Evolutionary conservation across 92 coral and sea anemone genomes (phyloP).

Genomic region (Parazoanthus atlanticus): DNA sequence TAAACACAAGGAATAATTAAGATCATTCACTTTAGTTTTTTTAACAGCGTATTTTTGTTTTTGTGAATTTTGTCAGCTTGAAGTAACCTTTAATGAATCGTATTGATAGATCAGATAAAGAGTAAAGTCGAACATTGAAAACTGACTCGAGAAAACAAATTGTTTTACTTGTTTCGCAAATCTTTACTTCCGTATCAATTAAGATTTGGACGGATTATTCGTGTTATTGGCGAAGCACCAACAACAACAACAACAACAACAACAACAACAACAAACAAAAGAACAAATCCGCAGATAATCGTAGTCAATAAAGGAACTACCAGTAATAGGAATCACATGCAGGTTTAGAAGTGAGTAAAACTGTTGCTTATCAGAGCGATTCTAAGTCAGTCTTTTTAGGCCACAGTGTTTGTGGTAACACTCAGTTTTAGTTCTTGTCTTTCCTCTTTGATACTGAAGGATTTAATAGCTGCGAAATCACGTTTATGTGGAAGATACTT

Average conservation of each 20-base stretch:
- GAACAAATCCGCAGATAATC: not conserved
- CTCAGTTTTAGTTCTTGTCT: no score
- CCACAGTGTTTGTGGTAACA: not conserved
- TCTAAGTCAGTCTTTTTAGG: not conserved
- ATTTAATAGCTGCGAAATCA: no score
- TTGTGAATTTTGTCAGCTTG: not conserved
- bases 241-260: not conserved
- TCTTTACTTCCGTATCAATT: not conserved
- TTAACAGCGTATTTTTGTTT: no score
- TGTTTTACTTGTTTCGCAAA: not conserved
- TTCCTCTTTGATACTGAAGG: no score
- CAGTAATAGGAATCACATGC: not conserved
- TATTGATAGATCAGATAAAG: not conserved
- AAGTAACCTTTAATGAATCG: no score
- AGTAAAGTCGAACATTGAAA: not conserved
- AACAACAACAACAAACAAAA: not conserved
- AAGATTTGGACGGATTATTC: no score
- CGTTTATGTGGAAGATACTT: no score
- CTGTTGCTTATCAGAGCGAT: not conserved
- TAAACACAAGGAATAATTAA: not conserved
- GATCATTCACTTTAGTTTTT: not conserved
- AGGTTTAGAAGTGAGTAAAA: not conserved
- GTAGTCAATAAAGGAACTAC: no score
- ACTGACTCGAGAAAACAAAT: not conserved
- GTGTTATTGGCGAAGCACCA: not conserved